These are phyloP conservation scores for Halichoerus grypus DNA, from an alignment of 2,113 vertebrate species.

Conservation along the genomic window DNA sequence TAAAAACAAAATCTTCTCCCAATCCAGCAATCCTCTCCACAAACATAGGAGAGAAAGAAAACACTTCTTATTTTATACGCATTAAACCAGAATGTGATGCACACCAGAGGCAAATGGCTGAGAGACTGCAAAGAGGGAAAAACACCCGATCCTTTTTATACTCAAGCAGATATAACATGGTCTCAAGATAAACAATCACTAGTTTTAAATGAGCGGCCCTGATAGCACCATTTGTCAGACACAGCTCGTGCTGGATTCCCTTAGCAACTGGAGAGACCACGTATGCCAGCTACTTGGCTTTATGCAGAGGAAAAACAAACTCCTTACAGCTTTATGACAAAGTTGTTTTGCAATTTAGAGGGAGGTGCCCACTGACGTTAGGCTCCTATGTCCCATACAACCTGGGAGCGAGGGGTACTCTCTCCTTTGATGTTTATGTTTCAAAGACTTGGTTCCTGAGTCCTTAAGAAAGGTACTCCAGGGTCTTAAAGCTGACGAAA, in stretches of 20 bases:
- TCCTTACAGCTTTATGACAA: not conserved
- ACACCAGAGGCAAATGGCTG: not conserved
- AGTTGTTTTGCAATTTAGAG: not conserved
- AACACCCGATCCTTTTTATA: not conserved
- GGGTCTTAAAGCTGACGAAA: not conserved
- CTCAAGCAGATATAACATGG: not conserved
- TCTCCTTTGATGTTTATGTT: not conserved
- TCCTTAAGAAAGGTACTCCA: not conserved
- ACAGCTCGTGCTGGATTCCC: not conserved
- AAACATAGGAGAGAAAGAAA: not conserved
- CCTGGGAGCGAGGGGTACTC: rapidly evolving
- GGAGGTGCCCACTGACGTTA: rapidly evolving
- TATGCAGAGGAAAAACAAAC: not conserved
- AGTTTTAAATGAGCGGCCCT: not conserved
- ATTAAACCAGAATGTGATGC: not conserved
- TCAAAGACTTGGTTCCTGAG: not conserved
- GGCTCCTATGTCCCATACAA: not conserved
- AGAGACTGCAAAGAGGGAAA: not conserved
- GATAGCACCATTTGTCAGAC: not conserved
- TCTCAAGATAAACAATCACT: not conserved
- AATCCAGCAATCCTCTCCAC: not conserved
- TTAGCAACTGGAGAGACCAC: not conserved
- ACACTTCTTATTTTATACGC: not conserved
- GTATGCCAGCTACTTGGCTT: not conserved
- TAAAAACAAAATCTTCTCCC: not conserved